Evolutionary conservation across 2,888 invertebrate genomes (phyloP).

Genomic region (Monoplex corrugatus): DNA sequence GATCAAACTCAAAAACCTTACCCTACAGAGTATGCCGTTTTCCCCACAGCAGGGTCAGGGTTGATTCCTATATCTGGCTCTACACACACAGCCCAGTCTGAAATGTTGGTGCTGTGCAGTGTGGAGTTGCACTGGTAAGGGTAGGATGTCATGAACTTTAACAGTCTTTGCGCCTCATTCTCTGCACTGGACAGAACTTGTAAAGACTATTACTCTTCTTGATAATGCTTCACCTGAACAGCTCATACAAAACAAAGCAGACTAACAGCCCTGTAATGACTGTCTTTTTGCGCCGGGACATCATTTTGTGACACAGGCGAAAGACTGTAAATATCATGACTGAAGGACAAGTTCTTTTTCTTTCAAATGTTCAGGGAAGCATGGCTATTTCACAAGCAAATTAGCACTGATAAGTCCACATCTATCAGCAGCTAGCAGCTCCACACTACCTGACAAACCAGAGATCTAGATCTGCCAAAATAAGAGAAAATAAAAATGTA

Average conservation of each 20-base stretch:
- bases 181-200: constrained; percentile 74
- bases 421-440: not conserved
- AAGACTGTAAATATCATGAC: not conserved
- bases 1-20: constrained; percentile 56
- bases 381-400: not conserved
- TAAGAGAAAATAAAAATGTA: not conserved
- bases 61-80: constrained; percentile 72
- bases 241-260: constrained; percentile 56
- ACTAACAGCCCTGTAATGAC: not conserved
- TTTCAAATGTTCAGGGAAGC: too few species aligned
- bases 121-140: constrained; percentile 77
- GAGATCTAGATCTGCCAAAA: not conserved
- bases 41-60: constrained; percentile 64
- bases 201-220: constrained; percentile 73
- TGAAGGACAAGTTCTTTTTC: too few species aligned
- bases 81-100: constrained; percentile 74
- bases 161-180: constrained; percentile 74
- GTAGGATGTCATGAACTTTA: constrained; percentile 76
- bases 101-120: constrained; percentile 68
- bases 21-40: constrained; percentile 76
- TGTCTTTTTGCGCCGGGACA: constrained; percentile 43
- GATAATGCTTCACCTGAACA: constrained; percentile 68
- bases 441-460: not conserved
- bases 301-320: constrained; percentile 36
- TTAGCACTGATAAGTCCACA: not conserved